Evolutionary conservation across 2,888 invertebrate species (phyloP).

Genomic region (Liodrosophila aerea): DNA sequence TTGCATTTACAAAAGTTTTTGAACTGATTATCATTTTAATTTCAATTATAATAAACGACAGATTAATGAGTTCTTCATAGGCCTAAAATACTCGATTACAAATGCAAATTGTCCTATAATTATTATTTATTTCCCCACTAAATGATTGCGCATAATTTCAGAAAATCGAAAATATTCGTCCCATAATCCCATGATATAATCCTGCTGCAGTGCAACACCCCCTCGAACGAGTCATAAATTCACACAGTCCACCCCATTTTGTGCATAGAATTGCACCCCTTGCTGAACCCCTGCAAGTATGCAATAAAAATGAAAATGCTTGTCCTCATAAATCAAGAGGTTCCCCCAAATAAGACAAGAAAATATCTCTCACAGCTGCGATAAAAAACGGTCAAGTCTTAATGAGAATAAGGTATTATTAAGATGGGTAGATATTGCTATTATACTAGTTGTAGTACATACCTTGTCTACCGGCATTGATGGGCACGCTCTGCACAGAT

Average conservation of each 20-base stretch:
- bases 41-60: no score
- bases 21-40: no score
- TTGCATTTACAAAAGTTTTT: no score
- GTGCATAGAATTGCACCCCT: conserved; percentile 38
- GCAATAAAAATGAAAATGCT: conserved; percentile 70
- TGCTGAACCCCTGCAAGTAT: conserved; percentile 56
- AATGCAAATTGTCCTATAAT: conserved; percentile 9
- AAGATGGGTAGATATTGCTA: no score
- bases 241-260: conserved; percentile 57
- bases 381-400: no score
- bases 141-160: conserved; percentile 23
- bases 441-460: no score
- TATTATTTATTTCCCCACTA: conserved; percentile 10
- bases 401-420: no score
- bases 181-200: conserved; percentile 51
- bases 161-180: conserved; percentile 36
- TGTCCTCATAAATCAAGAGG: conserved; percentile 62
- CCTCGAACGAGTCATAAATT: conserved; percentile 51
- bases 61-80: no score
- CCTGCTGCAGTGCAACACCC: conserved; percentile 43
- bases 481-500: conserved; percentile 97
- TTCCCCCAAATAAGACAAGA: conserved; percentile 27
- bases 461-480: conserved; percentile 98
- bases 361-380: conserved; percentile 3
- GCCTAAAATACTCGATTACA: conserved; percentile 1